Conservation (phyloP, 53 echinoderm and acorn worm genomes). For the Stichopus horrens region DNA sequence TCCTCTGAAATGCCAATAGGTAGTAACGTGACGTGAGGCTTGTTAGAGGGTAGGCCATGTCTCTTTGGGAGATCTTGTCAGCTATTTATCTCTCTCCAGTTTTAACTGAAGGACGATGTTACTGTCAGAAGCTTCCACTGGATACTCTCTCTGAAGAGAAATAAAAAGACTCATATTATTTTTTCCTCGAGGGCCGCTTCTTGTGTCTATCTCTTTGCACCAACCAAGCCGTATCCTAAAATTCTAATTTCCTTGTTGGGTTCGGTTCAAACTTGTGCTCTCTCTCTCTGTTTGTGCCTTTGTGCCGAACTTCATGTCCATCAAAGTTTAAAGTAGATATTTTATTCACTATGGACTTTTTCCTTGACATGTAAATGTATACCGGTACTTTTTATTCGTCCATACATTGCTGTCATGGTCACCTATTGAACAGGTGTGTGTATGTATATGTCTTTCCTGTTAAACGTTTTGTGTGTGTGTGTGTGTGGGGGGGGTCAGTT, state of each 20-base stretch:
- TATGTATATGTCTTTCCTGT: too few relatives aligned
- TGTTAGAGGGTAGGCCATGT: conserved; percentile 21
- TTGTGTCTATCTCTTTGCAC: not conserved
- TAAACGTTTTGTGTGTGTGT: too few relatives aligned
- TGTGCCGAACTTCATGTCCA: not conserved
- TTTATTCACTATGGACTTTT: too few relatives aligned
- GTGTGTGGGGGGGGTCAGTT: too few relatives aligned
- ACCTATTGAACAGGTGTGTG: too few relatives aligned
- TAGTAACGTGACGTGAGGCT: conserved; percentile 26
- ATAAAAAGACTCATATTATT: not conserved
- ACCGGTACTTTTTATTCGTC: too few relatives aligned
- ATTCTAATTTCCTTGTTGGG: conserved; percentile 4
- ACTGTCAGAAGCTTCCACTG: not conserved
- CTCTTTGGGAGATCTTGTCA: conserved; percentile 33
- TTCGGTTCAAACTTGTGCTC: not conserved
- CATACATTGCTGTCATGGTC: too few relatives aligned
- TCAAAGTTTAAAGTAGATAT: not conserved
- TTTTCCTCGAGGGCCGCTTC: not conserved
- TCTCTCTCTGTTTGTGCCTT: too few relatives aligned
- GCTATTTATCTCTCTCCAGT: conserved; percentile 8
- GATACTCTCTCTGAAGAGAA: not conserved
- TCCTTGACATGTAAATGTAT: too few relatives aligned
- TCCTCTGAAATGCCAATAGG: conserved; percentile 34
- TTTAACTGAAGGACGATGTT: conserved; percentile 4
- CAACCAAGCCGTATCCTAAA: not conserved